Evolutionary conservation across 1,140 invertebrate species (phyloP), one percentile per base, ranked within the genome.

Genomic region (Caenorhabditis tropicalis): DNA sequence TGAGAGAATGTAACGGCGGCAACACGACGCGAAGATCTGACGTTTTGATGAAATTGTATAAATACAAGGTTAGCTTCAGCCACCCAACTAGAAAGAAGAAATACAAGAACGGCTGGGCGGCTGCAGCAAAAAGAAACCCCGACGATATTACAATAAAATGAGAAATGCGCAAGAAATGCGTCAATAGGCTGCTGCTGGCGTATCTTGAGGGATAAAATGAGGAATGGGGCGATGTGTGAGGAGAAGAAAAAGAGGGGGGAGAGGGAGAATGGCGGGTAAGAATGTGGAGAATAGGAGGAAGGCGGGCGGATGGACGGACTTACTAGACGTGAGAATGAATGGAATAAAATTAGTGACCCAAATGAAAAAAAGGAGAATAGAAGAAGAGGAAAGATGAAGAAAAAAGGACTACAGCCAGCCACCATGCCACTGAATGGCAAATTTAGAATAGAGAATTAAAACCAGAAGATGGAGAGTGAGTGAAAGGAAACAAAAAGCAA

Each of bases 301-400:
- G n/a, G 19, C 7, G 2, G 21, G 53, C 21, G 49, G 21, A 51
- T 12, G 12, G 49, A 29, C 21, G 56, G 58, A 39, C 31, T 65
- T 12, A 24, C 65, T 19, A 74, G 33, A 36, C 65, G 65, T 74
- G 65, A 74, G 65, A 74, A 74, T 74, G 65, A 74, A 74, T 74
- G 65, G 65, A 36, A 74, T 74, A 43, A 74, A 74, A 74, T 43
- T 74, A 43, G 65, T 74, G 65, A 74, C 36, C 27, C 36, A 74
- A 74, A 74, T 74, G 33, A 65, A 21, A 65, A 36, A 58, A 65
- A n/a, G n/a, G n/a, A 36, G n/a, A 70, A 36, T 19, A n/a, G 36
- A 31, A 6, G 9, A 74, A 29, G n/a, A 43, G 58, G 15, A 74
- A 74, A 65, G 31, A 51, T 51, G 53, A 74, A 43, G 36, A 43